phyloP scores from a whole-genome alignment of 2,797 vertebrate genomes.

The Danio choprae region DNA sequence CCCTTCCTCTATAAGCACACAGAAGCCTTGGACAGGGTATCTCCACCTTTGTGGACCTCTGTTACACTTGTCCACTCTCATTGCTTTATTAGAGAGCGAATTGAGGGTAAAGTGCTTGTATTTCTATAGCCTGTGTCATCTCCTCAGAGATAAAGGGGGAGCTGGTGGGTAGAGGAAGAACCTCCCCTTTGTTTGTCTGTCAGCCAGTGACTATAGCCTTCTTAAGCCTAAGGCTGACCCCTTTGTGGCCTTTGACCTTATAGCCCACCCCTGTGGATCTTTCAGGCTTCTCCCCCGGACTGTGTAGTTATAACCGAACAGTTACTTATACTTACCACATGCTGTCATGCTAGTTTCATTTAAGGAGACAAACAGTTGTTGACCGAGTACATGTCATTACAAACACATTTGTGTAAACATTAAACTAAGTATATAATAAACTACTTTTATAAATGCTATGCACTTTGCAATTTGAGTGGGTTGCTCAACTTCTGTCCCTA shows the following conservation, averaged over 20 bases:
- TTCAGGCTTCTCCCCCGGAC: slow-evolving; percentile 54
- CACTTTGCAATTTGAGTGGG: background rate
- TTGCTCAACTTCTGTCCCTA: slow-evolving; percentile 1
- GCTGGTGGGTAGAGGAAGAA: slow-evolving; percentile 33
- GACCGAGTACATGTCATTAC: background rate
- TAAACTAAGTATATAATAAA: background rate
- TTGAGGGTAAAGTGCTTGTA: slow-evolving; percentile 30
- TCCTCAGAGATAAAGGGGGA: slow-evolving; percentile 48
- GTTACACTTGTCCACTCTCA: slow-evolving; percentile 25
- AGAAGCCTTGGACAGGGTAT: slow-evolving; percentile 19
- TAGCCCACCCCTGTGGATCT: slow-evolving; percentile 70
- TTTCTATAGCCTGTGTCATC: slow-evolving; percentile 59
- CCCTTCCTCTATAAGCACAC: background rate
- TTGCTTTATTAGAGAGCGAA: slow-evolving; percentile 43
- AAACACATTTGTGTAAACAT: background rate
- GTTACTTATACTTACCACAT: slow-evolving; percentile 29
- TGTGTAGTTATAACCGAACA: slow-evolving; percentile 44
- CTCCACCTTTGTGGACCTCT: slow-evolving; percentile 30
- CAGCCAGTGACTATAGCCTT: slow-evolving; percentile 71
- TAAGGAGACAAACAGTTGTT: background rate
- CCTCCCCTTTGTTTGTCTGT: slow-evolving; percentile 69
- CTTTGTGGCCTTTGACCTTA: slow-evolving; percentile 71
- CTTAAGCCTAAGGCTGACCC: slow-evolving; percentile 70
- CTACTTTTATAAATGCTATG: background rate
- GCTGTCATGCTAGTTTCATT: slow-evolving; percentile 1